Evolutionary conservation across 2,113 vertebrate genomes (phyloP), one percentile per base, ranked within the genome.

Genomic region (Hipposideros armiger): DNA sequence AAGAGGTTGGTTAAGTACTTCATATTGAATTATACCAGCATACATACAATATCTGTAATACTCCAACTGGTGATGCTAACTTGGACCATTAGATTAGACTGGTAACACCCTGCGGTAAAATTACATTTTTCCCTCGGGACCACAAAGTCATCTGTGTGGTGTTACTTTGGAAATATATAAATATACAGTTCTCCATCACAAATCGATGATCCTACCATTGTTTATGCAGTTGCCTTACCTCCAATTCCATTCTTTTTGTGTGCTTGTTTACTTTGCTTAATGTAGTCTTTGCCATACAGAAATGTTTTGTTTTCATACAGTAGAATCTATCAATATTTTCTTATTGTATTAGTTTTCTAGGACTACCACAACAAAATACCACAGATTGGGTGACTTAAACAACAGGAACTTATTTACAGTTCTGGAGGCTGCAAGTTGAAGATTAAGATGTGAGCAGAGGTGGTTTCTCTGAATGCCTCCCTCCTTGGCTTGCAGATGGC

Each of bases 211-310:
- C n/a, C 32, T 40, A 64, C 42, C 42, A 88, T 36, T 76, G 42
- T 77, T 69, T 32, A 69, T n/a, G 40, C 9, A 24, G 14, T 90
- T 80, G 45, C 56, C 28, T 74, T 50, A 84, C 13, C 42, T 87
- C 13, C 1, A 45, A 80, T 24, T 30, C 64, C 8, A 90, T 45
- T 50, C 50, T 60, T 91, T 60, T 22, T 36, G 66, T 72, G 42
- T 72, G 30, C 30, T 19, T 91, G 32, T 91, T 70, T 91, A 72
- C 40, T 58, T 91, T 47, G 66, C 66, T 82, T 91, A 82, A 60
- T 82, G 52, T 19, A 60, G 40, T 91, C 40, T 60, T 50, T 72
- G 77, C 66, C 32, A 47, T 36, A 47, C 30, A 82, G 77, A 70
- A 70, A 70, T 81, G 28, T 77, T 77, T 52, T 16, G 40, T 30